phyloP scores from a whole-genome alignment of 1,140 invertebrate genomes.

The Caenorhabditis inopinata region DNA sequence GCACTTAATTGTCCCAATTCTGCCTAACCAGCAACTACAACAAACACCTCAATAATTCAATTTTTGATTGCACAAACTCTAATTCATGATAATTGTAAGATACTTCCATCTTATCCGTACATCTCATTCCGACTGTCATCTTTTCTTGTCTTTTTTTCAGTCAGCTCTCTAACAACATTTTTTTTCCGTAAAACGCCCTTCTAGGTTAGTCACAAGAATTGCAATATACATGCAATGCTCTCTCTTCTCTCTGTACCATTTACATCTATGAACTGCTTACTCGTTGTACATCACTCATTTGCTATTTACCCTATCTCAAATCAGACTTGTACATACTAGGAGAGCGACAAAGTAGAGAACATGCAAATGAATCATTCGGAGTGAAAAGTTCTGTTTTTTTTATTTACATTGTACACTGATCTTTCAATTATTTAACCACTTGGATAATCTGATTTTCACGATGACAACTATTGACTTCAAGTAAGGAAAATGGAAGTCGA shows the following conservation, averaged over 20 bases:
- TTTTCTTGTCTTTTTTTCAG: background rate
- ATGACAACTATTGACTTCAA: background rate
- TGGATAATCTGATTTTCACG: background rate
- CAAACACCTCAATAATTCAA: background rate
- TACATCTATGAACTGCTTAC: background rate
- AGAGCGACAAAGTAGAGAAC: background rate
- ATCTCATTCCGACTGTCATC: background rate
- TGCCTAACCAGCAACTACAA: constrained; percentile 62
- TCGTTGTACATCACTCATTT: background rate
- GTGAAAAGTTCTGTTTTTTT: background rate
- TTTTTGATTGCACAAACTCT: constrained; percentile 10
- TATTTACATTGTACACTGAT: too few species aligned
- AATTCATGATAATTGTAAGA: constrained; percentile 3
- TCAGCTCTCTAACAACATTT: background rate
- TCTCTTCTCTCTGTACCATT: background rate
- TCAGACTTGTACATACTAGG: background rate
- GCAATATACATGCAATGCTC: background rate
- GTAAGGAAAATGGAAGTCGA: background rate
- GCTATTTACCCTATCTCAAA: background rate
- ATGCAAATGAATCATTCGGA: background rate
- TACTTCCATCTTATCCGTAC: background rate
- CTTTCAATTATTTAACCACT: background rate
- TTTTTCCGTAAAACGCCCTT: background rate
- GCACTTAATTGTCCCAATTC: constrained; percentile 95
- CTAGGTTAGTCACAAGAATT: background rate